A percentile compares a stretch with the other conserved stretches of the same genome.
phyloP scores from a whole-genome alignment of 2,113 vertebrate genomes.

The Serilophus lunatus region DNA sequence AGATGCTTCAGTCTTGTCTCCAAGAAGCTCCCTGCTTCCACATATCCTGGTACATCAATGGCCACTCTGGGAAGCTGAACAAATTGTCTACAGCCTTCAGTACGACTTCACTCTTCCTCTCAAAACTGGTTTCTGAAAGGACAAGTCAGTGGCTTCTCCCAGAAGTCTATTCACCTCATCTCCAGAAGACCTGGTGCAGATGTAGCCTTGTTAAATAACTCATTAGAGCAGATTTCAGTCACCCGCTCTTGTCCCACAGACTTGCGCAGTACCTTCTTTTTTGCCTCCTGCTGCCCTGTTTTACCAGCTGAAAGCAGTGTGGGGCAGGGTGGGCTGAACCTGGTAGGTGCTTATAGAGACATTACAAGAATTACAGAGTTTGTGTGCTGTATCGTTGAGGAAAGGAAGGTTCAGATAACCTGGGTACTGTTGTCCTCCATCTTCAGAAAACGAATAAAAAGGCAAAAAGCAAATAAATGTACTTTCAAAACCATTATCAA shows the following conservation, averaged over 20 bases:
- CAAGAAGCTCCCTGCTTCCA: rapidly evolving
- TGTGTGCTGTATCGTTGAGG: rapidly evolving
- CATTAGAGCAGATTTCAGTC: neutral
- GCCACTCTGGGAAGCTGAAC: rapidly evolving
- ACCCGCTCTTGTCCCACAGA: neutral
- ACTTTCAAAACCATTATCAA: neutral
- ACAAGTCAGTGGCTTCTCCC: rapidly evolving
- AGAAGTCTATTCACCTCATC: neutral
- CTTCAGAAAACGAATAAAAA: neutral
- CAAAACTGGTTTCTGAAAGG: rapidly evolving
- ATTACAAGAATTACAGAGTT: rapidly evolving
- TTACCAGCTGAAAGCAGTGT: neutral
- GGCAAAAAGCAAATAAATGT: neutral
- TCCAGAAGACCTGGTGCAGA: rapidly evolving
- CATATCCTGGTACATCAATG: neutral
- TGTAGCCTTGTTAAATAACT: neutral
- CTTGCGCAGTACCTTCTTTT: neutral
- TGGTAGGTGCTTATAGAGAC: rapidly evolving
- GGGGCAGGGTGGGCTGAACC: neutral
- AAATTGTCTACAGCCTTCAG: rapidly evolving
- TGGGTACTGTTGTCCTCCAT: neutral
- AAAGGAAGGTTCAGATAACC: neutral
- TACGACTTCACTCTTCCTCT: rapidly evolving
- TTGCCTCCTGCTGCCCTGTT: neutral
- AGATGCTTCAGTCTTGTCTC: neutral